A percentile compares a stretch with the other conserved stretches of the same genome.
phyloP scores from a whole-genome alignment of 2,797 vertebrate genomes.

The Myripristis jacobus region DNA sequence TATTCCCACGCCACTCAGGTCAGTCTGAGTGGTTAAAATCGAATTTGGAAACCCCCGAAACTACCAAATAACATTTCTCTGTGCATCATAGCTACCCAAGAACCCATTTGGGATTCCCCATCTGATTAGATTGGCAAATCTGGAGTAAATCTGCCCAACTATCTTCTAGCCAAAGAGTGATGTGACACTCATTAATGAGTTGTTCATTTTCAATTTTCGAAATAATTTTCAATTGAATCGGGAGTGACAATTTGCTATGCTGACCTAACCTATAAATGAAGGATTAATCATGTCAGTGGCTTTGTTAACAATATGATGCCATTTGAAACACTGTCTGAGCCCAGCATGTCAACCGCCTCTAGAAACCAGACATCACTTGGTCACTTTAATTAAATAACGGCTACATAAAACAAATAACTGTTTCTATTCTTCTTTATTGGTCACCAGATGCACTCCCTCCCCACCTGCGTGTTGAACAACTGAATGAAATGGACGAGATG shows the following conservation, averaged over 20 bases:
- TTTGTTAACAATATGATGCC: conserved; percentile 57
- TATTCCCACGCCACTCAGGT: not conserved
- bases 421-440: conserved; percentile 65
- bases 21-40: conserved; percentile 7
- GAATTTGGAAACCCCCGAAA: not conserved
- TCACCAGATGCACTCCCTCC: conserved; percentile 62
- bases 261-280: conserved; percentile 57
- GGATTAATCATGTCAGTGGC: conserved; percentile 63
- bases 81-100: conserved; percentile 19
- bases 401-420: conserved; percentile 63
- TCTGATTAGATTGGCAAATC: conserved; percentile 61
- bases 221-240: conserved; percentile 41
- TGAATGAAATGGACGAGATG: conserved; percentile 65
- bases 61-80: conserved; percentile 10
- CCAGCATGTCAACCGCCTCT: conserved; percentile 63
- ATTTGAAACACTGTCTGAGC: conserved; percentile 56
- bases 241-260: conserved; percentile 34
- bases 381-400: conserved; percentile 62
- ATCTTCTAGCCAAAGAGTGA: conserved; percentile 56
- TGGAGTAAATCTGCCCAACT: conserved; percentile 61
- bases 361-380: conserved; percentile 68
- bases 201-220: no score
- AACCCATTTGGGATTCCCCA: conserved; percentile 41
- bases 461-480: conserved; percentile 49
- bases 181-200: conserved; percentile 24